Percentiles rank a stretch among this genome's conserved stretches.
These are phyloP conservation scores for Scaptodrosophila lebanonensis DNA, from an alignment of 1,140 invertebrate genomes.

Conservation along the genomic window DNA sequence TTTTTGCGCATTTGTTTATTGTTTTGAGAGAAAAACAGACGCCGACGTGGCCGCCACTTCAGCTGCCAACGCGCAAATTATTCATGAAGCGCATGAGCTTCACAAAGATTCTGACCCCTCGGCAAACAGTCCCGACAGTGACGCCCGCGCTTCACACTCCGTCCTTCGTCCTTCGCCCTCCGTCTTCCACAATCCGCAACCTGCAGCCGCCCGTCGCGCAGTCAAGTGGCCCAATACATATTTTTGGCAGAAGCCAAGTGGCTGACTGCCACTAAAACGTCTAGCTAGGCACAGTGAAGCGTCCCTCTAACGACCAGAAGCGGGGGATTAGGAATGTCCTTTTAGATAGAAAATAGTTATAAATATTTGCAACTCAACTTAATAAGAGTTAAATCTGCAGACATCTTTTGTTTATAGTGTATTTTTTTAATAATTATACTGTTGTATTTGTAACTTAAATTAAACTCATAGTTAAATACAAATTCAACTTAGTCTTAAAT, in stretches of 20 bases:
- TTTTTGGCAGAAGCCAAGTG: conserved; percentile 55
- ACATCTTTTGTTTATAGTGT: too few relatives aligned
- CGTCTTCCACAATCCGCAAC: neutral
- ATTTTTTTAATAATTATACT: too few relatives aligned
- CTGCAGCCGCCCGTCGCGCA: conserved; percentile 15
- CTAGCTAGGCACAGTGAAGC: too few relatives aligned
- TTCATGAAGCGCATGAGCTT: conserved; percentile 72
- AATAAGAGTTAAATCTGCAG: too few relatives aligned
- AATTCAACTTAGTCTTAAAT: too few relatives aligned
- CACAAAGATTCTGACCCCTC: conserved; percentile 55
- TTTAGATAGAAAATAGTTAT: too few relatives aligned
- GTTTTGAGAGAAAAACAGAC: conserved; percentile 31
- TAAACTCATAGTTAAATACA: too few relatives aligned
- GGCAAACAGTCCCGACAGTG: too few relatives aligned
- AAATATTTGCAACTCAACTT: too few relatives aligned
- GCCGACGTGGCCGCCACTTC: conserved; percentile 9
- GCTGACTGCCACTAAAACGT: conserved; percentile 25
- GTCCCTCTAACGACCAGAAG: too few relatives aligned
- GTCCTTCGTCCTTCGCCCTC: neutral
- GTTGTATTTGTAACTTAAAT: too few relatives aligned
- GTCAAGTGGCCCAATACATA: conserved; percentile 71
- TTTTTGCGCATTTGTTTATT: conserved; percentile 72
- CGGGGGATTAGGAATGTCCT: too few relatives aligned
- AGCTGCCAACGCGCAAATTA: conserved; percentile 58
- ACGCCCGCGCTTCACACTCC: conserved; percentile 15